These are phyloP conservation scores for Rallus limicola DNA, from an alignment of 2,113 vertebrate species.

Conservation along the genomic window DNA sequence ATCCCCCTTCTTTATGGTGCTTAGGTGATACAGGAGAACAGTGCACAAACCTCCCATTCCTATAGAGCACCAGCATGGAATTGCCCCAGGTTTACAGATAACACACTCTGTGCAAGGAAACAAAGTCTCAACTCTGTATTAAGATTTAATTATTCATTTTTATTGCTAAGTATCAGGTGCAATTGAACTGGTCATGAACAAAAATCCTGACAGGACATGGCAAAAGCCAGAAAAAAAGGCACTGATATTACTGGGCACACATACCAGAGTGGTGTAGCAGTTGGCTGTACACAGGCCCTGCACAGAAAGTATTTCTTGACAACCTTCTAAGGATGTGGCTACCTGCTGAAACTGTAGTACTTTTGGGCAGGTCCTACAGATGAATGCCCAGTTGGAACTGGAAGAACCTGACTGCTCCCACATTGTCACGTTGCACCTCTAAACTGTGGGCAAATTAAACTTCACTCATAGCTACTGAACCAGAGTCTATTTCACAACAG, in stretches of 20 bases:
- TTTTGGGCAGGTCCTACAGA: background rate
- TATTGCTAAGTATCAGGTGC: too few relatives aligned
- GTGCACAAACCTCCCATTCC: background rate
- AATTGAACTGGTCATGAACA: too few relatives aligned
- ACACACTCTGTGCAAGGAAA: too few relatives aligned
- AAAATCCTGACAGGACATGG: too few relatives aligned
- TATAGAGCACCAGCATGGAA: too few relatives aligned
- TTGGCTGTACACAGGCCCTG: background rate
- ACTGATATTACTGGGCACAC: background rate
- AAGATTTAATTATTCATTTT: too few relatives aligned
- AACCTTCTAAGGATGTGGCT: background rate
- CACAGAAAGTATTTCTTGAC: background rate
- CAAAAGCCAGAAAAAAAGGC: background rate
- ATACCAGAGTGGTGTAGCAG: background rate
- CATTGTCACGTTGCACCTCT: background rate
- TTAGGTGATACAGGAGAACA: background rate
- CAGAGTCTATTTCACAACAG: background rate
- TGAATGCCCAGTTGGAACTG: background rate
- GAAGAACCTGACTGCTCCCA: background rate
- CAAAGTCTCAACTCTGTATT: too few relatives aligned
- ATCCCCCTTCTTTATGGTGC: fast-evolving
- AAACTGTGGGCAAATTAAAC: background rate
- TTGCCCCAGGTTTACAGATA: too few relatives aligned
- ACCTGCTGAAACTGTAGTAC: background rate
- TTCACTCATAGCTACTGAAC: background rate